Evolutionary conservation across 1,140 invertebrate species (phyloP), one percentile per base, ranked within the genome.

Genomic region (Bombus breviceps): DNA sequence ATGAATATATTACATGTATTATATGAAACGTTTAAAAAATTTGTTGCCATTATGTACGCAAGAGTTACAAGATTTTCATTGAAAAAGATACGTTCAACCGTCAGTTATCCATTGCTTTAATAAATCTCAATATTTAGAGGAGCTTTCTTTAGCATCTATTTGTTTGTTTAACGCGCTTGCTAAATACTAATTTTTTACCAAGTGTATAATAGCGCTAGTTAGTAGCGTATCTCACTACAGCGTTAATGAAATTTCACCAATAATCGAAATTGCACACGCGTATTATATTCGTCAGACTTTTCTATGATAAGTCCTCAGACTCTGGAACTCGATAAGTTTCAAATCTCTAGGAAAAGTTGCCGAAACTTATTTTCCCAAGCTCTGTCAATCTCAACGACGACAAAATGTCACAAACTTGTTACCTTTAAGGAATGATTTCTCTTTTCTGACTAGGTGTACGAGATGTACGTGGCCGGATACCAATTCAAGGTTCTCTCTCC

Each of bases 401-500:
- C 32, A 22, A 34, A 34, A 9, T 18, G 15, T 15, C 12, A 13
- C 10, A 13, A 28, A 28, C 10, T 12, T 28, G 28, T 28, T n/a
- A 28, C 12, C 28, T 53, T 57, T 18, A 62, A 59, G 10, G 22
- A 39, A 34, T 9, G 8, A 34, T 53, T 37, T 12, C 1, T 47
- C 18, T 83, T 73, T 64, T 85, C 34, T 88, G 96, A 96, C 4
- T 95, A 99, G 98, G 98, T 98, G 2, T 99, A 99, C 95, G 98
- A 99, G 95, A 98, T 99, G 97, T 98, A 97, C 93, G 96, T 99
- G 37, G 97, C 98, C 64, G 98, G 98, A 5, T 99, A 98, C 94
- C 96, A 97, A 92, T 99, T 99, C 94, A 96, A 97, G 90, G 98
- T 99, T 0, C 96, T 99, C 8, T 97, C 98, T 3, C 98, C 98